Base-by-base conservation (phyloP, 2,888 invertebrate species). In the Monoplex corrugatus region DNA sequence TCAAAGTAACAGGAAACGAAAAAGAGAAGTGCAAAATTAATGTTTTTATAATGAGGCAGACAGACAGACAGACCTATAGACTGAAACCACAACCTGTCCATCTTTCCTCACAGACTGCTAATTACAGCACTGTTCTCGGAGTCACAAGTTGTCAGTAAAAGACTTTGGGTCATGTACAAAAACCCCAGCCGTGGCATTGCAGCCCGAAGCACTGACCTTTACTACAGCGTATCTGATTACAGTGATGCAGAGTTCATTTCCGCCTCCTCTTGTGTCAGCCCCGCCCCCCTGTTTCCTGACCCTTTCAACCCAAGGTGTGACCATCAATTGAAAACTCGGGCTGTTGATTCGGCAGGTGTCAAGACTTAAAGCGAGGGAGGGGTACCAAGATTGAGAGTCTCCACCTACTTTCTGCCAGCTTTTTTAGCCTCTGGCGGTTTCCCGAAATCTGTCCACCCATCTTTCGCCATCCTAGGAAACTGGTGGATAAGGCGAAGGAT, bases 231-330 rank as follows among this genome's bases (percentile, higher is more conserved):
- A 35, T 75, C 75, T 75, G 75, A 75, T 75, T 75, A 75, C 75
- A 38, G 75, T 75, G 75, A 75, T 10, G 75, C 35, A 35, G 35
- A 38, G 75, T 10, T 75, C 75, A 75, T 75, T 75, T 75, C 75
- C 75, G 75, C 75, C 75, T 35, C 13, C 35, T 38, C 38, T 38
- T 35, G 75, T 75, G 75, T 75, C 75, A 75, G 35, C 75, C 75
- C 75, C 75, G 16, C 75, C 75, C 75, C 35, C 19, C 32, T 68
- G 28, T 28, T n/a, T 8, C 68, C n/a, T 68, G 28, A 3, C 1
- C n/a, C 32, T 68, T 68, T 68, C n/a, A n/a, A n/a, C 8, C n/a
- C n/a, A 23, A 10, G 2, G n/a, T 10, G 10, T 28, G 10, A 2
- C 28, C 1, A 32, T 10, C 68, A 68, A 10, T 68, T 2, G 10